Percentiles rank a stretch among this genome's conserved stretches.
These are phyloP conservation scores for Petrolisthes cinctipes DNA, from an alignment of 2,888 invertebrate species.

Conservation along the genomic window DNA sequence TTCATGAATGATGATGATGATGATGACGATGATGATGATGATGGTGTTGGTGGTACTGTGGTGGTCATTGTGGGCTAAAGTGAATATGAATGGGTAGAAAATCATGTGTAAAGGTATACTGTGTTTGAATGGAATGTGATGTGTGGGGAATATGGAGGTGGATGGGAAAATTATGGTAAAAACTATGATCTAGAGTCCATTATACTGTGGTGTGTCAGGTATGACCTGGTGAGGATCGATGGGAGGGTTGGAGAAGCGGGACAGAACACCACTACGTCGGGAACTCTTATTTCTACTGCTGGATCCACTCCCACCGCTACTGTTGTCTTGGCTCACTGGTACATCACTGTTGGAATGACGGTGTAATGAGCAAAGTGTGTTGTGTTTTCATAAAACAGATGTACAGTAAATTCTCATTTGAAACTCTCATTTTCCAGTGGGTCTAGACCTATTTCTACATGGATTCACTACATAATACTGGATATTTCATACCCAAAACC, in stretches of 20 bases:
- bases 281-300: background rate
- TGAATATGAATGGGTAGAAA: too few species aligned
- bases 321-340: background rate
- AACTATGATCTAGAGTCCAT: constrained; percentile 25
- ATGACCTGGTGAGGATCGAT: constrained; percentile 10
- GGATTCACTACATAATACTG: too few species aligned
- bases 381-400: background rate
- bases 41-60: too few species aligned
- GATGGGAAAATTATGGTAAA: too few species aligned
- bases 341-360: constrained; percentile 19
- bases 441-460: too few species aligned
- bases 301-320: background rate
- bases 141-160: too few species aligned
- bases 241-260: constrained; percentile 28
- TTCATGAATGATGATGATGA: too few species aligned
- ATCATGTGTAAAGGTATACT: too few species aligned
- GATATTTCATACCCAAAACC: too few species aligned
- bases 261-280: constrained; percentile 27
- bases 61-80: too few species aligned
- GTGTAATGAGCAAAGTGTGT: background rate
- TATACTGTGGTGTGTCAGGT: constrained; percentile 45
- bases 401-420: background rate
- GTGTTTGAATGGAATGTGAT: too few species aligned
- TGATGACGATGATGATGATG: too few species aligned
- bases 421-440: background rate